Percentiles rank a stretch among this genome's conserved stretches.
Conservation (phyloP, 2,888 invertebrate genomes). For the Drosophila melanosoma region DNA sequence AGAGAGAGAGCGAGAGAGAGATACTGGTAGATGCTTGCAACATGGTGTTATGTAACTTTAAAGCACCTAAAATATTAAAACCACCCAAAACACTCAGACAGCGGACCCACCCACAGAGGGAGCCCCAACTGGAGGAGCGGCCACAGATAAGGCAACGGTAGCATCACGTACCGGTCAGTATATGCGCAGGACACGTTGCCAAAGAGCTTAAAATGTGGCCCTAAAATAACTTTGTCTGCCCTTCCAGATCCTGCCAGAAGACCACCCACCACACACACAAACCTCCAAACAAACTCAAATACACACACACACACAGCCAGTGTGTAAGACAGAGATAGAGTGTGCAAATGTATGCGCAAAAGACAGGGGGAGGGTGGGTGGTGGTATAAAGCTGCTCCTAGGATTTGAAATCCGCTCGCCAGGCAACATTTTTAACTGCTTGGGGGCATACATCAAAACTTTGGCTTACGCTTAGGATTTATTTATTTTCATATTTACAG, state of each 20-base stretch:
- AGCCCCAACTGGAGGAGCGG: constrained; percentile 57
- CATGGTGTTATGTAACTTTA: constrained; percentile 71
- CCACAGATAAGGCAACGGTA: constrained; percentile 67
- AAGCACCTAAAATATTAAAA: constrained; percentile 80
- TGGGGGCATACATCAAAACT: constrained; percentile 81
- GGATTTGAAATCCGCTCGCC: constrained; percentile 69
- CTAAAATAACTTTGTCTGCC: constrained; percentile 78
- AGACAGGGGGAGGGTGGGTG: background rate
- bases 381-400: constrained; percentile 52
- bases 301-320: constrained; percentile 15
- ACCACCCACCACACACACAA: constrained; percentile 16
- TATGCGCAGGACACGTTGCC: constrained; percentile 75
- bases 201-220: constrained; percentile 80
- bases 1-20: constrained; percentile 4
- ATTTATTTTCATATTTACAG: constrained; percentile 82
- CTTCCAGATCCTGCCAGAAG: constrained; percentile 50
- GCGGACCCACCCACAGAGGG: constrained; percentile 36
- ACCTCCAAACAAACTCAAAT: constrained; percentile 33
- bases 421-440: constrained; percentile 75
- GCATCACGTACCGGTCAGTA: constrained; percentile 59
- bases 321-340: background rate
- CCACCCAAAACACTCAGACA: constrained; percentile 59
- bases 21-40: constrained; percentile 25
- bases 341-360: background rate
- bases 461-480: constrained; percentile 80